These are phyloP conservation scores for Semicossyphus pulcher DNA, from an alignment of 2,113 vertebrate species.

Conservation along the genomic window DNA sequence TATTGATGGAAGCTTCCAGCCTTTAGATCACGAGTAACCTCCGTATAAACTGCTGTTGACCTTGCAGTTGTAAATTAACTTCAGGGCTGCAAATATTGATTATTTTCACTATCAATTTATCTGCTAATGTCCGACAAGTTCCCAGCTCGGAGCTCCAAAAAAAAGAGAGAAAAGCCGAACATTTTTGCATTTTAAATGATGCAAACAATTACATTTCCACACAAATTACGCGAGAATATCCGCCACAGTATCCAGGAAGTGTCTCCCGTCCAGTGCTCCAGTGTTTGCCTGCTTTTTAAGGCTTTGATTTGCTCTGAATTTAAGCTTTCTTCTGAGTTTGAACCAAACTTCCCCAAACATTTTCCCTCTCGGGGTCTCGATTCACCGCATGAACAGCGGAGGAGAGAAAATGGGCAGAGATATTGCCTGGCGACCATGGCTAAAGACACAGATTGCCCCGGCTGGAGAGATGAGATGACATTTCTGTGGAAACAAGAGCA, in stretches of 20 bases:
- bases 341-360: constrained; percentile 65
- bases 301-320: constrained; percentile 39
- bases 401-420: constrained; percentile 77
- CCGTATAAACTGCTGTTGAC: constrained; percentile 46
- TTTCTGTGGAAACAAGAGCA: constrained; percentile 86
- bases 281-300: constrained; percentile 20
- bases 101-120: constrained; percentile 44
- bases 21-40: constrained; percentile 41
- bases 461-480: constrained; percentile 79
- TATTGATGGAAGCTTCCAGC: constrained; percentile 36
- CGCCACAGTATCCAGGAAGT: background rate
- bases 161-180: too few relatives aligned
- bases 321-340: constrained; percentile 33
- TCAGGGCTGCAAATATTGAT: constrained; percentile 35
- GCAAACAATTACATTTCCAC: background rate
- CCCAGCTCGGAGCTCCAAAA: too few relatives aligned
- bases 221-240: too few relatives aligned
- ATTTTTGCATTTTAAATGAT: background rate
- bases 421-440: constrained; percentile 72
- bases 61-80: constrained; percentile 42
- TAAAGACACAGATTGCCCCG: constrained; percentile 81
- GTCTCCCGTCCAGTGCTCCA: background rate
- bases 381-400: constrained; percentile 68
- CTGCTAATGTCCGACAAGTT: constrained; percentile 8
- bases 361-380: constrained; percentile 57